A percentile compares a stretch with the other conserved stretches of the same genome.
Conservation (phyloP, 2,113 vertebrate species). For the Rhinopomastus cyanomelas region DNA sequence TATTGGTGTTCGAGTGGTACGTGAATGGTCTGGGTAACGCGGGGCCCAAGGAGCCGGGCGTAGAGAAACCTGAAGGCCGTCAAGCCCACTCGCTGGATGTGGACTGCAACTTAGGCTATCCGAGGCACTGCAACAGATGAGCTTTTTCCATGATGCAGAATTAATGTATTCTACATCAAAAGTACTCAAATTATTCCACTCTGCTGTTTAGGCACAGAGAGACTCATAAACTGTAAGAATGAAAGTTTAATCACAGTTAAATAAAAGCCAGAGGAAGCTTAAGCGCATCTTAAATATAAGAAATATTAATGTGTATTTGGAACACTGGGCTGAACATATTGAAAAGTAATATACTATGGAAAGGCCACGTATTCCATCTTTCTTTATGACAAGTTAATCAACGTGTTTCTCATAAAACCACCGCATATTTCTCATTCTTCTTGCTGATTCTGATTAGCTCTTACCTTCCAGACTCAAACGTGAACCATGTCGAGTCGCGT, state of each 20-base stretch:
- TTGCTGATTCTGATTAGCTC: background rate
- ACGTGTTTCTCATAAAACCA: background rate
- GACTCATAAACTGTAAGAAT: background rate
- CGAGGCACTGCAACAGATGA: too few relatives aligned
- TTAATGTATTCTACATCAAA: background rate
- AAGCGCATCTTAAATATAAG: background rate
- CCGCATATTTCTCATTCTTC: background rate
- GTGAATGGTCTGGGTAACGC: too few relatives aligned
- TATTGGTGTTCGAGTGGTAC: too few relatives aligned
- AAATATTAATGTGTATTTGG: background rate
- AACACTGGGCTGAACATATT: background rate
- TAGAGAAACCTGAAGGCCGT: too few relatives aligned
- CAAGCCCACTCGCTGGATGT: too few relatives aligned
- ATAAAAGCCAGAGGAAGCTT: background rate
- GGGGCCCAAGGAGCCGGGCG: too few relatives aligned
- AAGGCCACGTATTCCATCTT: background rate
- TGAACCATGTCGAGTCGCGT: constrained; percentile 98
- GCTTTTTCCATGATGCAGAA: background rate
- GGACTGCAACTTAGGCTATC: too few relatives aligned
- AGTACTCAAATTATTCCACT: background rate
- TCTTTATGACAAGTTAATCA: background rate
- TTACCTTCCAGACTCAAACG: constrained; percentile 98
- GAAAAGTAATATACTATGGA: background rate
- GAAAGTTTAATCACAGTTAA: constrained; percentile 1
- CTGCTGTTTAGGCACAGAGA: background rate